phyloP scores from a whole-genome alignment of 2,797 vertebrate species.

The Ctenochaetus hawaiiensis region DNA sequence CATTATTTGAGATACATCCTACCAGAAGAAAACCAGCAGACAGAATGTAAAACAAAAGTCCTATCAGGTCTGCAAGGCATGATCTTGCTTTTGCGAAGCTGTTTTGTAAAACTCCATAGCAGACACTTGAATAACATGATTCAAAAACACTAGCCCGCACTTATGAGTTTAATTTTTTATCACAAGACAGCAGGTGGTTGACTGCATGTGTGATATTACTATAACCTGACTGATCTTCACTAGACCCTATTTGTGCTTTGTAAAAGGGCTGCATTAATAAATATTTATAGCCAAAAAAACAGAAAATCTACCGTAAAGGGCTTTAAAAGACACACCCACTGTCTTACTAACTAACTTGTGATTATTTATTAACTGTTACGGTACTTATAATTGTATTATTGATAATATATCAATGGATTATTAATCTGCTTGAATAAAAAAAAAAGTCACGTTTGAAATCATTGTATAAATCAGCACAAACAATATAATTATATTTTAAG shows the following conservation, averaged over 20 bases:
- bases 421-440: neutral
- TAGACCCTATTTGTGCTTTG: slow-evolving; percentile 1
- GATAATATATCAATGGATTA: too few species aligned
- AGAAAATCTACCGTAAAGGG: neutral
- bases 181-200: neutral
- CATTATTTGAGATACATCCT: neutral
- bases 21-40: slow-evolving; percentile 1
- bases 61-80: neutral
- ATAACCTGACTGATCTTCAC: neutral
- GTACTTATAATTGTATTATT: neutral
- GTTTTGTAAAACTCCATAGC: neutral
- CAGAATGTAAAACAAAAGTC: neutral
- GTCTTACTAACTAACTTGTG: too few species aligned
- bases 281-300: neutral
- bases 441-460: neutral
- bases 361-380: neutral
- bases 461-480: too few species aligned
- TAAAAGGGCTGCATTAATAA: neutral
- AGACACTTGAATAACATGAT: neutral
- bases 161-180: neutral
- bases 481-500: neutral
- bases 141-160: neutral
- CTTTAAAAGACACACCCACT: neutral
- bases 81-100: neutral
- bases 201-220: neutral